Evolutionary conservation across 2,113 vertebrate genomes (phyloP), one percentile per base, ranked within the genome.

Genomic region (Prietella phreatophila): DNA sequence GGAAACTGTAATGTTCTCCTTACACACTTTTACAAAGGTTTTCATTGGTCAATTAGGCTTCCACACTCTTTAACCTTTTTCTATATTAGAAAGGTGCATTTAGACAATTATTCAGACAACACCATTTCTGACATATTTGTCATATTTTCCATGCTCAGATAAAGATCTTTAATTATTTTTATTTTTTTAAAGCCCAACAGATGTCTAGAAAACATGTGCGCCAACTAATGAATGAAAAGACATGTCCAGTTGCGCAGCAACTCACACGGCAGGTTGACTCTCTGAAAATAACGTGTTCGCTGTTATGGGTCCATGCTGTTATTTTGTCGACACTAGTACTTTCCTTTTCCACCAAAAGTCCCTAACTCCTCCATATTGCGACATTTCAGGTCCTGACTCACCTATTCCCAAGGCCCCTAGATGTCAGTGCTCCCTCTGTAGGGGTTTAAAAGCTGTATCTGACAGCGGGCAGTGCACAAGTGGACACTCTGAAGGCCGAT

Each of bases 401-500:
- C 67, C 47, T 71, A 61, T 80, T 86, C 87, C 89, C 89, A 84
- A 86, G 78, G 86, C 83, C 85, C 47, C 36, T 73, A 69, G 79
- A 42, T 69, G 53, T 84, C 81, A 67, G n/a, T 56, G 58, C 17
- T 82, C 81, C 65, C 88, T 89, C 89, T 80, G 84, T 81, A 84
- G 84, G 63, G 53, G 36, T 88, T 86, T 85, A 90, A 71, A 83
- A 86, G 89, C 55, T 13, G 84, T 84, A 80, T 71, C 84, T 84
- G 88, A 86, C 86, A 91, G 86, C 55, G 84, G 75, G 56, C 76
- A 75, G 88, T 58, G 60, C 55, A 75, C 84, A 87, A 85, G 86
- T 85, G 61, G 81, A 53, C 61, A 9, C 88, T 83, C 75, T 71
- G 83, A 78, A 82, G 61, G 85, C 85, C 91, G 92, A 94, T 94